Conservation (phyloP, 2,113 vertebrate genomes). For the Peromyscus leucopus region DNA sequence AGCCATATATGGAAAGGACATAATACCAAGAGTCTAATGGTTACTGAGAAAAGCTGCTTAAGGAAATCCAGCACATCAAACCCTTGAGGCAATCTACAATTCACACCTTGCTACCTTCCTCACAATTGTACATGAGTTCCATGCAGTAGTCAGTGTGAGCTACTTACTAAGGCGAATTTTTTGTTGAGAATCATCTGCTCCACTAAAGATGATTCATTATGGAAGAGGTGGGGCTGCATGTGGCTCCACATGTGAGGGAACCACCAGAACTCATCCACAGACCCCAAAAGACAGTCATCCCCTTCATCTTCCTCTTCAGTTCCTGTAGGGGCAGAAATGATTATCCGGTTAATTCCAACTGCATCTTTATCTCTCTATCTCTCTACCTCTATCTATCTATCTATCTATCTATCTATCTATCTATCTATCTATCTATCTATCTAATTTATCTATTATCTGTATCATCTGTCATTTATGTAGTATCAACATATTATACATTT, state of each 20-base stretch:
- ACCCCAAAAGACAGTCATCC: constrained; percentile 93
- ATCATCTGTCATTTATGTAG: not conserved
- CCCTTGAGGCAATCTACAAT: not conserved
- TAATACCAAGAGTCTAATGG: not conserved
- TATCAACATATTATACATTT: not conserved
- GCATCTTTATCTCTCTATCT: not conserved
- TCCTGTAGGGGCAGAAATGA: constrained; percentile 85
- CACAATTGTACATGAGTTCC: not conserved
- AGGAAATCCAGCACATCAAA: not conserved
- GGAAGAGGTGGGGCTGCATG: constrained; percentile 99
- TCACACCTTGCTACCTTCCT: not conserved
- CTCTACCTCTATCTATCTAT: not conserved
- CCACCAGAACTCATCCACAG: constrained; percentile 98
- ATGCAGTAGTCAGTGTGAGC: not conserved
- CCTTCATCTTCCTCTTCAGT: constrained; percentile 95
- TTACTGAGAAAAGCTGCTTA: not conserved
- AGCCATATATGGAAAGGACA: not conserved
- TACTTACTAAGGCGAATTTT: constrained; percentile 97
- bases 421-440: not conserved
- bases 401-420: not conserved
- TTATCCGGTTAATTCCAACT: not conserved
- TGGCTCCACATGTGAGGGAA: constrained; percentile 99
- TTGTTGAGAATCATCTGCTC: constrained; percentile 99
- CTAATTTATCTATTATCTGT: not conserved
- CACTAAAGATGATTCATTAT: constrained; percentile 96